Evolutionary conservation across 2,888 invertebrate species (phyloP).

Genomic region (Smittia aterrima): DNA sequence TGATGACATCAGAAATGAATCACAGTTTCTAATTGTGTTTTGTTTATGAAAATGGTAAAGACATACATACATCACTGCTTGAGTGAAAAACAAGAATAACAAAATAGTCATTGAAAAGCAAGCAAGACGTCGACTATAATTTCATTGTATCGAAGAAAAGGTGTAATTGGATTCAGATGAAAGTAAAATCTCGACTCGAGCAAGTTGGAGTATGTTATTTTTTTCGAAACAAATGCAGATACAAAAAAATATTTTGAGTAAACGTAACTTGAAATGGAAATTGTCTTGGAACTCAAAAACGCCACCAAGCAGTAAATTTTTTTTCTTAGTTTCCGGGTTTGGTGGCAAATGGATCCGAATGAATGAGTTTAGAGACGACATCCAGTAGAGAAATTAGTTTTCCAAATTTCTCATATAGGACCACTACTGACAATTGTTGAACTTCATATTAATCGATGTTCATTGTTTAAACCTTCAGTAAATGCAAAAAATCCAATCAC

Average conservation of each 20-base stretch:
- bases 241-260: not conserved
- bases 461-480: too few relatives aligned
- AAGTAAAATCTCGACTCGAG: constrained; percentile 6
- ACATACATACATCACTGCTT: too few relatives aligned
- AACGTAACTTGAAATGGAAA: not conserved
- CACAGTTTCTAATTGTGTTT: too few relatives aligned
- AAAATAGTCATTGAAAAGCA: not conserved
- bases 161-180: constrained; percentile 14
- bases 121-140: not conserved
- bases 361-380: too few relatives aligned
- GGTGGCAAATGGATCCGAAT: not conserved
- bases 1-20: too few relatives aligned
- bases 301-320: not conserved
- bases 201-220: not conserved
- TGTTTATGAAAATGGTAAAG: too few relatives aligned
- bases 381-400: too few relatives aligned
- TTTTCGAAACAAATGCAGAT: not conserved
- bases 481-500: too few relatives aligned
- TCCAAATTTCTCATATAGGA: too few relatives aligned
- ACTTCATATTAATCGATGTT: too few relatives aligned
- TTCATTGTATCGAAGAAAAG: not conserved
- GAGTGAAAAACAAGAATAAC: too few relatives aligned
- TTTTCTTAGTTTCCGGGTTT: not conserved
- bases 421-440: too few relatives aligned
- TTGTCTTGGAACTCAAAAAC: not conserved